Base-by-base conservation (phyloP, 2,797 vertebrate genomes). In the Acanthornis magna region DNA sequence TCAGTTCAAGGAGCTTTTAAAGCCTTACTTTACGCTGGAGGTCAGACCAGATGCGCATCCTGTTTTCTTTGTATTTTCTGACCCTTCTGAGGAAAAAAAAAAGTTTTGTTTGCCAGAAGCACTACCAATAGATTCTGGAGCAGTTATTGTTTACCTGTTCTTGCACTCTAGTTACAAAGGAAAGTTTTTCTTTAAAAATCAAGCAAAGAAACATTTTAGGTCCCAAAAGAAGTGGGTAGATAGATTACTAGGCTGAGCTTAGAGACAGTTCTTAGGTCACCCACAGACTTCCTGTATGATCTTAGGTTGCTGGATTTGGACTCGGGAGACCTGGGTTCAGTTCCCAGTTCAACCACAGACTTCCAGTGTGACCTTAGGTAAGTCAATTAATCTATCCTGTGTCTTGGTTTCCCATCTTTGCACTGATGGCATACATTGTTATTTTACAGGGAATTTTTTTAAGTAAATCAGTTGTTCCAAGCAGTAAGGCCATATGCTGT, bases 261-360 rank as follows among this genome's bases (percentile, higher is more conserved):
- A 91, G 92, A 76, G 85, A 34, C 50, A 93, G 95, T 96, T 95
- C 67, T 72, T 87, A 96, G 95, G 95, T 96, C 63, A 97, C 79
- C 92, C 66, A 97, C 88, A 81, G 93, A 93, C 95, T 96, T 97
- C 91, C 96, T 97, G 72, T 96, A 92, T 97, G 94, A 96, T 97
- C 95, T 96, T 97, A 96, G 95, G 95, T 97, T 97, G 91, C 96
- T 96, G 96, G 96, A 97, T 93, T 93, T 96, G 95, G 96, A 97
- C 88, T 97, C 95, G 47, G 94, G 95, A 88, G 95, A 95, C 95
- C 93, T 94, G 67, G 85, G 96, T 95, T 94, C 94, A 61, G 95
- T 96, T 95, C 79, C 95, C 87, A 96, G 96, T 95, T 97, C 95
- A 97, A 92, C 95, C 92, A 96, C 93, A 94, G 96, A 90, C 93